Evolutionary conservation across 2,113 vertebrate genomes (phyloP).

Genomic region (Ovibos moschatus): DNA sequence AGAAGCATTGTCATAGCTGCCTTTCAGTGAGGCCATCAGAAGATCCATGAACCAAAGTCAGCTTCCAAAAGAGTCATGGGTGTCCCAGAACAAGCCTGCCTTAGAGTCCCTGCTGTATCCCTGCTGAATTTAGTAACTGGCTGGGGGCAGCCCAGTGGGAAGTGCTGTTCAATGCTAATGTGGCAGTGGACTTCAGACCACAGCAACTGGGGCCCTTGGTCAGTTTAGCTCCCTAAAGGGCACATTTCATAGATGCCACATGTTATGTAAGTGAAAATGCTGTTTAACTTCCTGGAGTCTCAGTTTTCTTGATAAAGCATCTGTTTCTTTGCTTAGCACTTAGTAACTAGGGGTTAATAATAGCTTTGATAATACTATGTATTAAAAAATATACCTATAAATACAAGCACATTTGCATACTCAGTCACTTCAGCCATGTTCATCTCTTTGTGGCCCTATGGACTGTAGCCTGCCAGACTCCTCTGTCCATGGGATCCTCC

Average conservation of each 20-base stretch:
- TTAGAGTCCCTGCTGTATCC: not conserved
- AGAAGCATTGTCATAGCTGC: not conserved
- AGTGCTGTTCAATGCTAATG: not conserved
- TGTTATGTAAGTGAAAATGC: not conserved
- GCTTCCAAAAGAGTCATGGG: not conserved
- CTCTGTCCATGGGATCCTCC: not conserved
- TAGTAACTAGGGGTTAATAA: not conserved
- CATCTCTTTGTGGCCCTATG: not conserved
- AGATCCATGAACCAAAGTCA: not conserved
- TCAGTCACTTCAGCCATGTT: not conserved
- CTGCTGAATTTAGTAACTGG: not conserved
- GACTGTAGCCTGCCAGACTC: not conserved
- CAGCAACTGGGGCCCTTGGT: not conserved
- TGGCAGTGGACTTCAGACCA: not conserved
- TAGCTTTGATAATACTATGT: not conserved
- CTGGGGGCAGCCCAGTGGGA: not conserved
- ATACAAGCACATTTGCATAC: rapidly evolving
- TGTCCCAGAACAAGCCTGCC: not conserved
- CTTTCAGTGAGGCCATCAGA: not conserved
- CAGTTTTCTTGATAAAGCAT: not conserved
- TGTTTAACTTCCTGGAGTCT: not conserved
- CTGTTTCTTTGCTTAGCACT: not conserved
- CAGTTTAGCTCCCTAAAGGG: not conserved
- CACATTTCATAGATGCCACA: not conserved
- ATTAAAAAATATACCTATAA: not conserved